Evolutionary conservation across 1,140 invertebrate species (phyloP).

Genomic region (Stegodyphus dumicola): DNA sequence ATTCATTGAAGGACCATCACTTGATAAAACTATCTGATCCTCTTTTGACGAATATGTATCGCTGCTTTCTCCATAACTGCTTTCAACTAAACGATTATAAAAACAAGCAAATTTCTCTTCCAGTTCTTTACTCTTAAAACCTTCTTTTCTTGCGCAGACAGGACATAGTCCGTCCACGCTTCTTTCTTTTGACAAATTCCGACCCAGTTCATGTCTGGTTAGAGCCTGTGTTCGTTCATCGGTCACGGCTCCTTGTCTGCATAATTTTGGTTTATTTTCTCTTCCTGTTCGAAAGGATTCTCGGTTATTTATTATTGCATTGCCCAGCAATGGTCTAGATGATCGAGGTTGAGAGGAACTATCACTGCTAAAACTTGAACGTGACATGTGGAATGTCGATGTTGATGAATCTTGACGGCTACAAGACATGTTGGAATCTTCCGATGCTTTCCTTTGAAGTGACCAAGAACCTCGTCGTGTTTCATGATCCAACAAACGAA

Average conservation of each 20-base stretch:
- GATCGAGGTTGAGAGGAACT: constrained; percentile 47
- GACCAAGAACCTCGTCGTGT: constrained; percentile 61
- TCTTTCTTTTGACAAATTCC: constrained; percentile 35
- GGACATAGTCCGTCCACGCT: constrained; percentile 58
- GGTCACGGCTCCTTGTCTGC: constrained; percentile 60
- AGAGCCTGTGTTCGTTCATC: constrained; percentile 10
- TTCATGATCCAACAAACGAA: constrained; percentile 73
- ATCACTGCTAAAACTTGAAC: constrained; percentile 64
- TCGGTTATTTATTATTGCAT: constrained; percentile 9
- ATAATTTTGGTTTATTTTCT: constrained; percentile 62
- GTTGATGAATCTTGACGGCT: constrained; percentile 64
- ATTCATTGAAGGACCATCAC: constrained; percentile 28
- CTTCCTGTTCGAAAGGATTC: constrained; percentile 27
- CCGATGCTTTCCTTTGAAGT: constrained; percentile 44
- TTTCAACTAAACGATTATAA: constrained; percentile 63
- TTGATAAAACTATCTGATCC: constrained; percentile 60
- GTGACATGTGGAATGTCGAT: constrained; percentile 63
- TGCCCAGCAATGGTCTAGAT: constrained; percentile 8
- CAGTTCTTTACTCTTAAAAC: constrained; percentile 61
- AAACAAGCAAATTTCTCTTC: constrained; percentile 64
- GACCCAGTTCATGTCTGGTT: constrained; percentile 1
- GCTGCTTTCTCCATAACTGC: constrained; percentile 62
- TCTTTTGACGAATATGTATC: constrained; percentile 62
- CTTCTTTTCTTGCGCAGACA: constrained; percentile 58
- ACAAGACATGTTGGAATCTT: constrained; percentile 63